Conservation (phyloP, 2,113 vertebrate species). For the Gallinago jamesoni region DNA sequence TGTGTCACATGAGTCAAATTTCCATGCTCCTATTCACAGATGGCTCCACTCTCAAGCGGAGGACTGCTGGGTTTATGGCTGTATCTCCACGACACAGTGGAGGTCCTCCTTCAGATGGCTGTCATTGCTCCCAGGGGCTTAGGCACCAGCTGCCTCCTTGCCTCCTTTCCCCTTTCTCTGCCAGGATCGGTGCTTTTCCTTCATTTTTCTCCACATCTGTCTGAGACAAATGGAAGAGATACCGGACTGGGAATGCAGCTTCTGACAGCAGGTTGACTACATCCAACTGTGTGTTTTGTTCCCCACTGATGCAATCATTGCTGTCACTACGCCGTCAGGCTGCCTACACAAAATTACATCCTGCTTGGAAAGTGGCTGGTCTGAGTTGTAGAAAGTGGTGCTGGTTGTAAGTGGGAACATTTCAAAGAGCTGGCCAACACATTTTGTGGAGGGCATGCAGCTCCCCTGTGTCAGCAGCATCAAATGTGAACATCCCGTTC, state of each 20-base stretch:
- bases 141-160: rapidly evolving
- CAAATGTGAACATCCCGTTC: not conserved
- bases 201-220: rapidly evolving
- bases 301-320: not conserved
- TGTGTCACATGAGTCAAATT: not conserved
- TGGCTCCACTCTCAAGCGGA: rapidly evolving
- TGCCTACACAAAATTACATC: not conserved
- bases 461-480: not conserved
- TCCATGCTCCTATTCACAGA: not conserved
- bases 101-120: not conserved
- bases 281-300: not conserved
- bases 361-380: not conserved
- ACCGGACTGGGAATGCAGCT: not conserved
- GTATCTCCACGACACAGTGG: rapidly evolving
- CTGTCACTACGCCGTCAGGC: not conserved
- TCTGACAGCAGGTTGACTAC: not conserved
- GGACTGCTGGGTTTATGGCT: not conserved
- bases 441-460: not conserved
- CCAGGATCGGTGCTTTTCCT: not conserved
- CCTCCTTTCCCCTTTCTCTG: not conserved
- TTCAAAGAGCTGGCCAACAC: not conserved
- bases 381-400: not conserved
- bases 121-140: not conserved
- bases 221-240: not conserved
- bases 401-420: not conserved